phyloP scores from a whole-genome alignment of 2,888 invertebrate species.

The Pseudococcus viburni region DNA sequence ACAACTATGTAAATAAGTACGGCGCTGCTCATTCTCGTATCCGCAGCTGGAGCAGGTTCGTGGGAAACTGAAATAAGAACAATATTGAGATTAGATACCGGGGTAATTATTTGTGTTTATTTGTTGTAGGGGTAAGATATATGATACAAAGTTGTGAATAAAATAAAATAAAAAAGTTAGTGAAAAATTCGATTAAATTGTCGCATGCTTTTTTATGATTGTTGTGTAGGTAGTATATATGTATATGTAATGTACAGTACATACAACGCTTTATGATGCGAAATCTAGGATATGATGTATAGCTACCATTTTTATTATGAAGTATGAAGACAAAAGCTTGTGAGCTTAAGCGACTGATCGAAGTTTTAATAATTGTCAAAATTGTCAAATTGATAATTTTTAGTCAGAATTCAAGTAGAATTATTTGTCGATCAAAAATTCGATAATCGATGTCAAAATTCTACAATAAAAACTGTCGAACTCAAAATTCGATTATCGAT shows the following conservation, averaged over 20 bases:
- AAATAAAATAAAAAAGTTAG: slow-evolving; percentile 36
- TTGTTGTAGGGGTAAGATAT: neutral
- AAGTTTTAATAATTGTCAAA: neutral
- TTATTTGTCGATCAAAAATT: no score
- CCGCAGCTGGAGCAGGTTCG: slow-evolving; percentile 64
- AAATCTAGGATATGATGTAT: neutral
- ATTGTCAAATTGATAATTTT: no score
- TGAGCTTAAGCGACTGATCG: no score
- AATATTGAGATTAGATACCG: neutral
- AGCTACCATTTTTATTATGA: neutral
- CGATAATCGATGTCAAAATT: no score
- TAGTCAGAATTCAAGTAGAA: no score
- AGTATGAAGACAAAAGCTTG: no score
- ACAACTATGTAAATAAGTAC: slow-evolving; percentile 89
- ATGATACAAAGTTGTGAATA: slow-evolving; percentile 1
- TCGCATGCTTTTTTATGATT: slow-evolving; percentile 11
- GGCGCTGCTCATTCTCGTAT: slow-evolving; percentile 76
- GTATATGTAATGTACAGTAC: neutral
- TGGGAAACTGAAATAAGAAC: slow-evolving; percentile 31
- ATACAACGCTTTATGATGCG: neutral
- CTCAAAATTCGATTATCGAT: no score
- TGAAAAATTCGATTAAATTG: slow-evolving; percentile 1
- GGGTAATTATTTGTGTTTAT: neutral
- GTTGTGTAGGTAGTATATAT: neutral
- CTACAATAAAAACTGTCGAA: no score